Evolutionary conservation across 2,113 vertebrate species (phyloP).

Genomic region (Tyto alba): DNA sequence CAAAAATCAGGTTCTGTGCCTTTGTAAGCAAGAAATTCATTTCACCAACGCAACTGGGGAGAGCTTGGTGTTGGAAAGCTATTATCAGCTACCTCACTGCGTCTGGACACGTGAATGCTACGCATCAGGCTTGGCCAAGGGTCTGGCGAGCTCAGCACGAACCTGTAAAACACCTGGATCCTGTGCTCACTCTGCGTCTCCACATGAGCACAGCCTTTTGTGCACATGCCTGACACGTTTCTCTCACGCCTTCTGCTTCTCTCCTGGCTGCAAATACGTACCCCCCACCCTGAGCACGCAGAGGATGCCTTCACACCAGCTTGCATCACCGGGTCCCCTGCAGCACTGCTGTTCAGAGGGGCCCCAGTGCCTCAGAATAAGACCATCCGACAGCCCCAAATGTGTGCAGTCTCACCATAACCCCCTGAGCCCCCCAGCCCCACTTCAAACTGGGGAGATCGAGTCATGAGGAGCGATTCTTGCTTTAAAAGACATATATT

Average conservation of each 20-base stretch:
- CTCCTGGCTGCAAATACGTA: background rate
- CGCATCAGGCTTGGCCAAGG: background rate
- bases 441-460: background rate
- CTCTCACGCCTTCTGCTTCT: background rate
- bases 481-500: background rate
- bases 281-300: background rate
- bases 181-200: background rate
- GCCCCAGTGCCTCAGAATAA: background rate
- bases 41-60: background rate
- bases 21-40: background rate
- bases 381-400: background rate
- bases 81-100: background rate
- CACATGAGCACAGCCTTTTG: background rate
- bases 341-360: background rate
- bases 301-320: background rate
- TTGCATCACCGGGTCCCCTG: background rate
- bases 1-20: background rate
- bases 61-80: background rate
- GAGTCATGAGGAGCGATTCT: background rate
- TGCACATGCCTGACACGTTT: background rate
- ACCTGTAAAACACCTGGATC: background rate
- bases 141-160: background rate
- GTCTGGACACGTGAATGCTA: background rate
- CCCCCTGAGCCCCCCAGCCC: rapidly evolving
- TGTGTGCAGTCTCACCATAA: background rate